Conservation (phyloP, 2,888 invertebrate species). For the Drosophila prolongata region DNA sequence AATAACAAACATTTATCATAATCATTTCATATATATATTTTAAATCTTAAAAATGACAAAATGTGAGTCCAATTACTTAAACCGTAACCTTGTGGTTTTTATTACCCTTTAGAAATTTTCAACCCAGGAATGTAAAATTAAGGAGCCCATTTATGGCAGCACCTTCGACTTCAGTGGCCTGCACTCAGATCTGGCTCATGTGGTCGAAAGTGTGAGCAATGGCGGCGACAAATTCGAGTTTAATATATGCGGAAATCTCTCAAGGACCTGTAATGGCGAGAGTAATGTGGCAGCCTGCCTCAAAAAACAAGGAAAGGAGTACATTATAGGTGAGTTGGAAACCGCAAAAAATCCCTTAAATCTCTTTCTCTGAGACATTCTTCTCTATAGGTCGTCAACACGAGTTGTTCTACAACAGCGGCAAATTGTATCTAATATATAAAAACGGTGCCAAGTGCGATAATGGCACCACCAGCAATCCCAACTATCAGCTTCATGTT, state of each 20-base stretch:
- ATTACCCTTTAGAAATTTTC: slow-evolving; percentile 58
- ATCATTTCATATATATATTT: no score
- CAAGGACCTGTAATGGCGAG: slow-evolving; percentile 75
- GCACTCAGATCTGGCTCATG: slow-evolving; percentile 80
- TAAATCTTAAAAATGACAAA: no score
- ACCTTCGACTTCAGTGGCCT: slow-evolving; percentile 81
- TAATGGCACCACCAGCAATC: slow-evolving; percentile 57
- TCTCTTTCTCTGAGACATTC: neutral
- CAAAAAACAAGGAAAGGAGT: slow-evolving; percentile 74
- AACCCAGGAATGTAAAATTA: slow-evolving; percentile 74
- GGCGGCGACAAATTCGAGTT: slow-evolving; percentile 77
- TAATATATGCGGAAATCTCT: slow-evolving; percentile 82
- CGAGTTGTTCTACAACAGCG: slow-evolving; percentile 77
- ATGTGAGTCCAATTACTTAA: neutral
- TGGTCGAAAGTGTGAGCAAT: slow-evolving; percentile 59
- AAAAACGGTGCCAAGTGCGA: slow-evolving; percentile 80
- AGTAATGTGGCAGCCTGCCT: slow-evolving; percentile 82
- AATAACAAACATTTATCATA: no score
- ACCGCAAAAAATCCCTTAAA: neutral
- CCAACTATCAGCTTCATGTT: slow-evolving; percentile 75
- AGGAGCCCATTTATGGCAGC: slow-evolving; percentile 82
- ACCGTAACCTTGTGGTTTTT: neutral
- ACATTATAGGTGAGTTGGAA: slow-evolving; percentile 77
- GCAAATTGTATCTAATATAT: slow-evolving; percentile 82
- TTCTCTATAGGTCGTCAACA: slow-evolving; percentile 77